These are phyloP conservation scores for Polylopha cassiicola DNA, from an alignment of 2,888 invertebrate species.

Conservation along the genomic window DNA sequence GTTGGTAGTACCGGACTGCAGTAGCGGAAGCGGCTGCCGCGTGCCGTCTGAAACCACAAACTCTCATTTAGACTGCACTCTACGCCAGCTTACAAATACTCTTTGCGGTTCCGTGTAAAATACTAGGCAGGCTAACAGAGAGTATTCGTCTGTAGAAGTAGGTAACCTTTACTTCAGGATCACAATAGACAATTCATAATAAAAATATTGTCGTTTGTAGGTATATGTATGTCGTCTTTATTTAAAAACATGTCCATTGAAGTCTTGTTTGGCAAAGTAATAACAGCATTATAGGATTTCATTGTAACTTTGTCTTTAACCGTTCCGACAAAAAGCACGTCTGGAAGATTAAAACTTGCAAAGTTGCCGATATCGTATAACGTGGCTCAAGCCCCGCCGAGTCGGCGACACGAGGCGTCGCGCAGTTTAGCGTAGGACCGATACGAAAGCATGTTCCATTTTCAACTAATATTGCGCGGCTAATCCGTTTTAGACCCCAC, in stretches of 20 bases:
- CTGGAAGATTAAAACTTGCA: conserved; percentile 10
- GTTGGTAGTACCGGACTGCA: conserved; percentile 24
- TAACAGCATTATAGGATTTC: not conserved
- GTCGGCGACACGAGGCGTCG: conserved; percentile 1
- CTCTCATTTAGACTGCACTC: conserved; percentile 22
- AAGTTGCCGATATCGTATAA: conserved; percentile 3
- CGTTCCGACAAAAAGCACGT: conserved; percentile 5
- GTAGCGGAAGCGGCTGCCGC: conserved; percentile 7
- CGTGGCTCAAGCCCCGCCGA: not conserved
- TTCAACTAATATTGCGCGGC: conserved; percentile 1
- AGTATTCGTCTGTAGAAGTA: too few relatives aligned
- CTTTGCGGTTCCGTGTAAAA: conserved; percentile 12
- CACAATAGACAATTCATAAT: too few relatives aligned
- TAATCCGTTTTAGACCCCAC: conserved; percentile 6
- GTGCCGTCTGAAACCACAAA: conserved; percentile 20
- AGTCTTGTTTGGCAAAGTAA: conserved; percentile 3
- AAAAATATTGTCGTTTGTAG: too few relatives aligned
- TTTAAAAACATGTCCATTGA: too few relatives aligned
- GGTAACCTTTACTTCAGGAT: too few relatives aligned
- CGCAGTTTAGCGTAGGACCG: too few relatives aligned
- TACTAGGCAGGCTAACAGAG: too few relatives aligned
- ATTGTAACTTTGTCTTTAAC: not conserved
- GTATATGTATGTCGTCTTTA: too few relatives aligned
- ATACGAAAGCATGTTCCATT: conserved; percentile 8
- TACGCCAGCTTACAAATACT: conserved; percentile 9